phyloP scores from a whole-genome alignment of 1,140 invertebrate genomes.

The Rhagoletis zephyria region DNA sequence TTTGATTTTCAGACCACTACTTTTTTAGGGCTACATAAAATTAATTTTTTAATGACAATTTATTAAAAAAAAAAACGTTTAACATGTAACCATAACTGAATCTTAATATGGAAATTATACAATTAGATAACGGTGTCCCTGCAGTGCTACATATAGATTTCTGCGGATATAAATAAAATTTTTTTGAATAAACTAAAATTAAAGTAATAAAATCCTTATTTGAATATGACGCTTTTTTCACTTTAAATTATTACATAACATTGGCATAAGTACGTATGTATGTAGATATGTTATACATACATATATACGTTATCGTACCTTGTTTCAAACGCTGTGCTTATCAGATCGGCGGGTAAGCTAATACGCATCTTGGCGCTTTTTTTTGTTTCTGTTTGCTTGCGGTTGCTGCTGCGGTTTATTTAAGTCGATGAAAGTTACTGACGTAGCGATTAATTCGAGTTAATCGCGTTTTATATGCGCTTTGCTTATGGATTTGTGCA shows the following conservation, averaged over 20 bases:
- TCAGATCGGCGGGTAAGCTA: conserved; percentile 55
- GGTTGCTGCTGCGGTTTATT: conserved; percentile 33
- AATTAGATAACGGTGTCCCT: too few relatives aligned
- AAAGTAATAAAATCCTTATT: too few relatives aligned
- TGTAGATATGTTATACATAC: background rate
- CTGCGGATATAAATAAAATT: too few relatives aligned
- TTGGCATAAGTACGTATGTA: background rate
- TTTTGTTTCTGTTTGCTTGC: background rate
- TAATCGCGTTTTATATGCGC: background rate
- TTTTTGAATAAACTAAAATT: too few relatives aligned
- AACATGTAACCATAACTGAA: too few relatives aligned
- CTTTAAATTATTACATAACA: background rate
- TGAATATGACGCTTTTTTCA: too few relatives aligned
- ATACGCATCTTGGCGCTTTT: conserved; percentile 55
- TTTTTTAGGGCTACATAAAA: too few relatives aligned
- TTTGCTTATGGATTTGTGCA: background rate
- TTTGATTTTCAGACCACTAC: too few relatives aligned
- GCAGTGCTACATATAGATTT: too few relatives aligned
- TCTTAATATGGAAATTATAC: too few relatives aligned
- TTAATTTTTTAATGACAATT: background rate
- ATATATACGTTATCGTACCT: conserved; percentile 39
- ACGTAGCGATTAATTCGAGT: background rate
- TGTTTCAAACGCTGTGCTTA: conserved; percentile 54
- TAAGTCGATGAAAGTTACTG: conserved; percentile 1
- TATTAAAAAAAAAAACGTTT: background rate